These are phyloP conservation scores for Gnatocerus cornutus DNA, from an alignment of 2,888 invertebrate genomes.

Conservation along the genomic window DNA sequence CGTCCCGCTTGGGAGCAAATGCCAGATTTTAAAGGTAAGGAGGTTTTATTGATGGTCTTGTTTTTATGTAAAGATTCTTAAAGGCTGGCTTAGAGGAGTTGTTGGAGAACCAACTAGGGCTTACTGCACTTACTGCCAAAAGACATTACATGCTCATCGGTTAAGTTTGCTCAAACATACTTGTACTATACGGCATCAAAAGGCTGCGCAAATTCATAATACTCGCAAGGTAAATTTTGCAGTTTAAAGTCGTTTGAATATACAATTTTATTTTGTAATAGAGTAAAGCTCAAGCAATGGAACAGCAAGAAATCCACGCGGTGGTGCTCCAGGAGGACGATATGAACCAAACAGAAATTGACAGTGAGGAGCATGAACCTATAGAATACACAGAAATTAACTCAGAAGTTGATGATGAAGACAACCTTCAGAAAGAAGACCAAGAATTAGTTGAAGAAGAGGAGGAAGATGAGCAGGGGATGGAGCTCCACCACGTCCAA, in stretches of 20 bases:
- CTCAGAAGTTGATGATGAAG: slow-evolving; percentile 54
- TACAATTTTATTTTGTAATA: neutral
- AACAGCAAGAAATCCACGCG: slow-evolving; percentile 43
- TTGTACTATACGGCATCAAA: slow-evolving; percentile 76
- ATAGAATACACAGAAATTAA: slow-evolving; percentile 52
- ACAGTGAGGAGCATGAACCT: slow-evolving; percentile 50
- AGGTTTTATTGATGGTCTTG: slow-evolving; percentile 1
- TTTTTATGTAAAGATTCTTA: slow-evolving; percentile 41
- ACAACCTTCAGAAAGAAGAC: slow-evolving; percentile 50
- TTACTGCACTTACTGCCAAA: slow-evolving; percentile 75
- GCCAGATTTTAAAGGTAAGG: slow-evolving; percentile 75
- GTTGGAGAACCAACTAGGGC: slow-evolving; percentile 74
- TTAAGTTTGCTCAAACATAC: slow-evolving; percentile 76
- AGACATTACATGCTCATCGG: slow-evolving; percentile 76
- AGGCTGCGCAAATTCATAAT: slow-evolving; percentile 68
- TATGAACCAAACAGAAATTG: slow-evolving; percentile 50
- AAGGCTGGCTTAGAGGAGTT: slow-evolving; percentile 75
- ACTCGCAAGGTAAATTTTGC: slow-evolving; percentile 59
- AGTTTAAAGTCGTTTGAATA: neutral
- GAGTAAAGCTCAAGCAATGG: slow-evolving; percentile 50
- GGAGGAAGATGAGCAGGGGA: slow-evolving; percentile 58
- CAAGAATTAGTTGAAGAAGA: slow-evolving; percentile 61
- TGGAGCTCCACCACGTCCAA: slow-evolving; percentile 56
- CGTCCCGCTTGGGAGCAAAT: slow-evolving; percentile 76
- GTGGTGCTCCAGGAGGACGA: slow-evolving; percentile 48